Conservation (phyloP, 2,113 vertebrate genomes). For the Lethenteron camtschaticum region DNA sequence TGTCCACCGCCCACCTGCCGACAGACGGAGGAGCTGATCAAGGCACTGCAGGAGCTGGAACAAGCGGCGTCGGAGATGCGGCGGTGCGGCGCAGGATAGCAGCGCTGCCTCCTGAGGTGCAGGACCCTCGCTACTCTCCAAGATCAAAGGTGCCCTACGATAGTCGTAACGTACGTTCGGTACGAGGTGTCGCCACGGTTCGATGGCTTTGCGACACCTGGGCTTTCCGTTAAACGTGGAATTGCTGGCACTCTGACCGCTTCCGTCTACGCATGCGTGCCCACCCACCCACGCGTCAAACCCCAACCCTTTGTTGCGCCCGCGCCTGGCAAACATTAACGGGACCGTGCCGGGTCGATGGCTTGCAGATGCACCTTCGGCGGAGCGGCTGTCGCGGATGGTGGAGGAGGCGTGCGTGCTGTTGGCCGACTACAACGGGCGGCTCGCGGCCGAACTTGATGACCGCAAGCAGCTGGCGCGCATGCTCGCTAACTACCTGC, state of each 20-base stretch:
- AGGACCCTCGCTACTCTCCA: slow-evolving; percentile 80
- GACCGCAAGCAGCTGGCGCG: slow-evolving; percentile 80
- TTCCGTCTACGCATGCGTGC: too few species aligned
- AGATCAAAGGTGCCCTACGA: slow-evolving; percentile 55
- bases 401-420: slow-evolving; percentile 91
- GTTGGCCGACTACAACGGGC: slow-evolving; percentile 83
- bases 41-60: slow-evolving; percentile 82
- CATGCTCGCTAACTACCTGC: slow-evolving; percentile 85
- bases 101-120: slow-evolving; percentile 86
- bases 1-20: neutral
- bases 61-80: slow-evolving; percentile 82
- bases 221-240: too few species aligned
- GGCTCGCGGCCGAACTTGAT: slow-evolving; percentile 81
- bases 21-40: slow-evolving; percentile 84
- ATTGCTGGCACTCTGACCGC: too few species aligned
- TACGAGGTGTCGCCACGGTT: neutral
- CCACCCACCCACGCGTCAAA: too few species aligned
- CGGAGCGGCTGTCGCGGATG: slow-evolving; percentile 77
- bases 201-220: too few species aligned
- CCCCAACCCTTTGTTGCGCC: too few species aligned
- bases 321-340: too few species aligned
- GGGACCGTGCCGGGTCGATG: too few species aligned
- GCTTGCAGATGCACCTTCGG: slow-evolving; percentile 63
- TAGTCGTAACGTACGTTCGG: slow-evolving; percentile 4
- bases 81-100: slow-evolving; percentile 92